Base-by-base conservation (phyloP, 2,797 vertebrate species). In the Chelonia mydas region DNA sequence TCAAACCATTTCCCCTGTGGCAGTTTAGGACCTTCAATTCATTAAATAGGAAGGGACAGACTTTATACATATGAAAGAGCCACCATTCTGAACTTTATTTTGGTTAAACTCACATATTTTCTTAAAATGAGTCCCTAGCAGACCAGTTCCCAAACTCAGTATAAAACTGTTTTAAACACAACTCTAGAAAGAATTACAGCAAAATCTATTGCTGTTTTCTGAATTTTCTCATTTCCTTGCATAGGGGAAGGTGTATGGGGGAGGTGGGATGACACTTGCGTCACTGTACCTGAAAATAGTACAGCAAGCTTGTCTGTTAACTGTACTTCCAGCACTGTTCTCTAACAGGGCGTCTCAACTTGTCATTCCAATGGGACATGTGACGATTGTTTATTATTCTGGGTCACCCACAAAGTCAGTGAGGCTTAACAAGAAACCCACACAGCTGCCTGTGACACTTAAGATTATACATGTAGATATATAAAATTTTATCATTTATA, bases 361-460 rank as follows among this genome's bases (percentile, higher is more conserved):
- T 45, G 31, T 28, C 82, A 59, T 19, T n/a, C 25, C 74, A 79
- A 76, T 84, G 59, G 6, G 86, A 72, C 19, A 53, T 1, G 16
- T n/a, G 72, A 41, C 6, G 3, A n/a, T 33, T 79, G 25, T 85
- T 78, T 77, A 33, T 74, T 93, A 12, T 92, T 89, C 85, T 86
- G 65, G 7, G 79, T 53, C 92, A 53, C 57, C n/a, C 84, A 72
- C 50, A 74, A 87, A 77, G 50, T 90, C 86, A 96, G 28, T 6
- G 90, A 84, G 33, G 59, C 51, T 89, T 79, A 93, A 89, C 16
- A 89, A 93, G 77, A 61, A 94, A 93, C 10, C 68, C 65, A 55
- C 81, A 91, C 28, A 82, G 72, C 25, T 77, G 47, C 13, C 47
- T 61, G 59, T 90, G 68, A 84, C 31, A 89, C 27, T 37, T 90